Base-by-base conservation (phyloP, 2,888 invertebrate genomes). In the Apotomis capreana region DNA sequence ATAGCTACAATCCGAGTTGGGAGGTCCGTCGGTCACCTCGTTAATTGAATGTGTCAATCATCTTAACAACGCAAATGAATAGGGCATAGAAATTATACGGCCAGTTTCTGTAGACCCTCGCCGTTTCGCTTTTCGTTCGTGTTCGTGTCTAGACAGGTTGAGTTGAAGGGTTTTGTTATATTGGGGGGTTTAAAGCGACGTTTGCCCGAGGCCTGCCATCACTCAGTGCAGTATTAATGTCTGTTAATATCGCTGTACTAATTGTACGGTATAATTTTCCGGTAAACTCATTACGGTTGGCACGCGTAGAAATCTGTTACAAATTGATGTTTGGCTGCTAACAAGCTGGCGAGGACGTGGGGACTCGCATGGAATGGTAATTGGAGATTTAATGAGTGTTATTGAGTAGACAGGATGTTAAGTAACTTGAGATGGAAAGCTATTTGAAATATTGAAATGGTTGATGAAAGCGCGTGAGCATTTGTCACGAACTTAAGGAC, bases 21-120 rank as follows among this genome's bases (percentile, higher is more conserved):
- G 94, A 93, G 94, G 93, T 94, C 92, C 89, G 88, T 85, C 94
- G 93, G 94, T 94, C 94, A 94, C 94, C 92, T 91, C 88, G 90
- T 95, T 95, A 96, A 95, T 95, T 96, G 95, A 95, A 95, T 94
- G 94, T 95, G 95, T 95, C 96, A 95, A 95, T 96, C 96, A 95
- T 94, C 94, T 94, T 95, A 95, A 95, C 95, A 95, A 95, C 94
- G 93, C 92, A 94, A 94, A 94, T 92, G 90, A 93, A 92, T 91
- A 89, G 90, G 86, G 89, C 87, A 88, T 87, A 88, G 75, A 74
- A 63, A 75, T 73, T 68, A 63, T 52, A 37, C 46, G 37, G 46
- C 72, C 72, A 72, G 63, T 72, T 58, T 9, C 36, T 6, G 58
- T 44, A 68, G 63, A 68, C 46, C 72, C 46, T 62, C 37, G 46